Evolutionary conservation across 2,113 vertebrate species (phyloP).

Genomic region (Burhinus oedicnemus): DNA sequence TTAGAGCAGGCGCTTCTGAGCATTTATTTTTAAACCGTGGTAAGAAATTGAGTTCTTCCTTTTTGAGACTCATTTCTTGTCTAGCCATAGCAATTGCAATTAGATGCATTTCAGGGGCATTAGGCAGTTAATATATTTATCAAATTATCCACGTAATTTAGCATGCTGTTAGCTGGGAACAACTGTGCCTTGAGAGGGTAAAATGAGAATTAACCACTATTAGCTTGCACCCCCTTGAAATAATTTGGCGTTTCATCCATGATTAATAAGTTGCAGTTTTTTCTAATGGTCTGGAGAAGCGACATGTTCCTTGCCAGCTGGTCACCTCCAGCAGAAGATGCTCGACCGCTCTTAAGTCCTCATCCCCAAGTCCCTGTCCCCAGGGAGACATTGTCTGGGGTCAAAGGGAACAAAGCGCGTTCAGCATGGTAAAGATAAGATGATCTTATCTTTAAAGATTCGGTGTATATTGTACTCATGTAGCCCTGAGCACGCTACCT

Average conservation of each 20-base stretch:
- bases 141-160: slow-evolving; percentile 44
- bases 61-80: not conserved
- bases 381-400: not conserved
- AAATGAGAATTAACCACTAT: not conserved
- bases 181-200: not conserved
- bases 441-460: not conserved
- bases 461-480: rapidly evolving
- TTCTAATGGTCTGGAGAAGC: not conserved
- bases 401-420: not conserved
- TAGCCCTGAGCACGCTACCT: not conserved
- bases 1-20: not conserved
- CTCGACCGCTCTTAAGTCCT: not conserved
- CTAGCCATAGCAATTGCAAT: slow-evolving; percentile 54
- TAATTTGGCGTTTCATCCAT: not conserved
- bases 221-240: not conserved
- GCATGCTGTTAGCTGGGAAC: slow-evolving; percentile 10
- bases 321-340: not conserved
- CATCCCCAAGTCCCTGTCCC: not conserved
- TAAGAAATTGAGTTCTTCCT: not conserved
- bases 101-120: slow-evolving; percentile 60
- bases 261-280: not conserved
- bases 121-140: slow-evolving; percentile 62
- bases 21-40: not conserved
- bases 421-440: not conserved
- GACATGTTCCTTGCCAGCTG: not conserved